phyloP scores from a whole-genome alignment of 1,140 invertebrate species.

The Drosophila ficusphila region DNA sequence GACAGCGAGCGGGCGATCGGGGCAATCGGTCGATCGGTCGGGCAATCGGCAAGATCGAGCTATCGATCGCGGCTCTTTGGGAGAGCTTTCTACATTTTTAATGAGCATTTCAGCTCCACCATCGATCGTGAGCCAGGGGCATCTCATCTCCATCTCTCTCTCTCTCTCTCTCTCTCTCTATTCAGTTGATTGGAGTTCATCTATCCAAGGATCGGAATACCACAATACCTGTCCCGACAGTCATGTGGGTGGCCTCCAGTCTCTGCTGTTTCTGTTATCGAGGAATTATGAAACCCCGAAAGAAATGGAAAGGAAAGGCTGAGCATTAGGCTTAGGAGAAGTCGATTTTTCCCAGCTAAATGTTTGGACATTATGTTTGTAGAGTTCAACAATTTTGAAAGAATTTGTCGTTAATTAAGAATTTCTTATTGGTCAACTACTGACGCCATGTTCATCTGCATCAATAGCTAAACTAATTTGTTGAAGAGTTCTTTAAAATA shows the following conservation, averaged over 20 bases:
- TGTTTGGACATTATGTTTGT: no score
- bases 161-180: background rate
- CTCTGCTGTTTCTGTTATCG: background rate
- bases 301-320: background rate
- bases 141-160: slow-evolving; percentile 29
- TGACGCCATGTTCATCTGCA: no score
- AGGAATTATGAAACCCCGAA: background rate
- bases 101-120: slow-evolving; percentile 73
- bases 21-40: slow-evolving; percentile 10
- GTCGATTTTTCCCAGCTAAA: no score
- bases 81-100: slow-evolving; percentile 80
- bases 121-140: slow-evolving; percentile 64
- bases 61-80: slow-evolving; percentile 38
- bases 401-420: no score
- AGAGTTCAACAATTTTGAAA: no score
- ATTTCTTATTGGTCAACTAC: no score
- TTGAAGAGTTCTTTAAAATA: no score
- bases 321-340: background rate
- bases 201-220: background rate
- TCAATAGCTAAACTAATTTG: no score
- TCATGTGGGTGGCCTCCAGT: slow-evolving; percentile 36
- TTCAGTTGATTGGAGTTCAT: slow-evolving; percentile 20
- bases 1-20: slow-evolving; percentile 47
- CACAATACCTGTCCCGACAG: slow-evolving; percentile 21
- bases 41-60: slow-evolving; percentile 33